Percentiles rank a stretch among this genome's conserved stretches.
These are phyloP conservation scores for Capromys pilorides DNA, from an alignment of 2,797 vertebrate genomes.

Conservation along the genomic window DNA sequence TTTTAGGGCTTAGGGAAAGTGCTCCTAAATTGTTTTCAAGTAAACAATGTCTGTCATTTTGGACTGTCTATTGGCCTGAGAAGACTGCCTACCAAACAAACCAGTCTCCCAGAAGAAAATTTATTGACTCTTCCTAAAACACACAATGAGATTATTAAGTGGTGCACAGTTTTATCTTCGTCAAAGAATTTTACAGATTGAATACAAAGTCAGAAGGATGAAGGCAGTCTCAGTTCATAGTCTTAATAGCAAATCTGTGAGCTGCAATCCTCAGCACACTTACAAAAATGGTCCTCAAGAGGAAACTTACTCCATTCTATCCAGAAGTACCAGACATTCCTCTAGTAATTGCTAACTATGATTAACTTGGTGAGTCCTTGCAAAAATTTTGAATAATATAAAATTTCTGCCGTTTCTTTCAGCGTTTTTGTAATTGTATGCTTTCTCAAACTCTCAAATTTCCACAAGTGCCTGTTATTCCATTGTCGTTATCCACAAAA, in stretches of 20 bases:
- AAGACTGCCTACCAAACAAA: not conserved
- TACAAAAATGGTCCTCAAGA: not conserved
- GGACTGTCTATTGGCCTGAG: not conserved
- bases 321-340: not conserved
- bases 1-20: not conserved
- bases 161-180: not conserved
- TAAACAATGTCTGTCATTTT: not conserved
- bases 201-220: not conserved
- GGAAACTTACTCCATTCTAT: not conserved
- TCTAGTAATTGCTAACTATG: not conserved
- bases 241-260: not conserved
- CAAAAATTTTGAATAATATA: not conserved
- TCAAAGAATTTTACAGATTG: slow-evolving; percentile 2
- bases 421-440: not conserved
- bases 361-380: not conserved
- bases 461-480: not conserved
- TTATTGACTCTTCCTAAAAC: not conserved
- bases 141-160: not conserved
- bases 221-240: not conserved
- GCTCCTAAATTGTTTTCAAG: not conserved
- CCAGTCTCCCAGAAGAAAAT: not conserved
- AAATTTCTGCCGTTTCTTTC: not conserved
- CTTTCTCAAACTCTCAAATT: not conserved
- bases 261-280: not conserved
- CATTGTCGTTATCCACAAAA: not conserved